Percentiles rank a stretch among this genome's conserved stretches.
phyloP scores from a whole-genome alignment of 2,113 vertebrate genomes.

The Nibea coibor region DNA sequence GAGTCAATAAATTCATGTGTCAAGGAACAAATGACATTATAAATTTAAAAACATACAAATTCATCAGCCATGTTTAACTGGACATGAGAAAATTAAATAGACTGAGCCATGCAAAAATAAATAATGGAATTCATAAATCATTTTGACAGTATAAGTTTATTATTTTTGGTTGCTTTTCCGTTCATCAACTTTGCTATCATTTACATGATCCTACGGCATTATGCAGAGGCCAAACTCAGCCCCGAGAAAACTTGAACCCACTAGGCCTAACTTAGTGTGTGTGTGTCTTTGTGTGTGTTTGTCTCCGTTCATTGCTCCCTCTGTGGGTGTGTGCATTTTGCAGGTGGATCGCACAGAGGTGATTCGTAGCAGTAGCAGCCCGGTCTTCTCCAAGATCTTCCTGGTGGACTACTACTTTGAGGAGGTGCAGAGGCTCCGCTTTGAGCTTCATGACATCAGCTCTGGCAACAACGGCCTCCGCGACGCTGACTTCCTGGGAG shows the following conservation, averaged over 20 bases:
- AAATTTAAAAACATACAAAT: background rate
- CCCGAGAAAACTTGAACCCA: background rate
- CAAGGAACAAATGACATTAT: background rate
- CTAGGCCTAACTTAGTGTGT: background rate
- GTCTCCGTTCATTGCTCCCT: too few relatives aligned
- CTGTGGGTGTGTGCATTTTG: constrained; percentile 8
- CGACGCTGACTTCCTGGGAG: constrained; percentile 95
- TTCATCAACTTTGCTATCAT: background rate
- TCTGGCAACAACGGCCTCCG: constrained; percentile 96
- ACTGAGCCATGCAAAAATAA: background rate
- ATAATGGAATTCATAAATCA: background rate
- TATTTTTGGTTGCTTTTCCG: background rate
- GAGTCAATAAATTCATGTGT: background rate
- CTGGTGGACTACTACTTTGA: constrained; percentile 98
- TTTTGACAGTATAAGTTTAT: background rate
- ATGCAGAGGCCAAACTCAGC: background rate
- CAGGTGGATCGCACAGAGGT: constrained; percentile 98
- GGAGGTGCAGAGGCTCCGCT: constrained; percentile 95
- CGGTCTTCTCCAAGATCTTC: constrained; percentile 96
- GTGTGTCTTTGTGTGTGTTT: background rate
- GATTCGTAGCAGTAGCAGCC: constrained; percentile 94
- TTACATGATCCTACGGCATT: background rate
- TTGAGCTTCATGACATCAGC: constrained; percentile 97
- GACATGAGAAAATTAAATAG: background rate
- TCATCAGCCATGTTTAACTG: background rate